These are phyloP conservation scores for Cybosia mesomella DNA, from an alignment of 2,888 invertebrate genomes.

Conservation along the genomic window DNA sequence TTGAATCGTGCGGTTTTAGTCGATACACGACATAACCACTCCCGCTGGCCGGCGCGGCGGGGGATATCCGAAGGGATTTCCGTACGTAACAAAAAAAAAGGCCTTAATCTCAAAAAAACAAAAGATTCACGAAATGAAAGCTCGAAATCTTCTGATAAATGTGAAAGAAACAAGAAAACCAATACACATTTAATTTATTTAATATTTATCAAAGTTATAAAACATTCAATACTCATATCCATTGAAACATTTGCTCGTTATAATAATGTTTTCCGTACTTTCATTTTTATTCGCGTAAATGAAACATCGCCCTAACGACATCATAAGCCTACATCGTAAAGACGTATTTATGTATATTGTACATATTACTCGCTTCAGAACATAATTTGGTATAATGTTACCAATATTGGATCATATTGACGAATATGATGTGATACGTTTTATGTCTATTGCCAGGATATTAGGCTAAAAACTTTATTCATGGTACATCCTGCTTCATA, in stretches of 20 bases:
- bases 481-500: not conserved
- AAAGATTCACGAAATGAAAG: no score
- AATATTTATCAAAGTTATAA: not conserved
- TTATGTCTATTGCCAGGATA: not conserved
- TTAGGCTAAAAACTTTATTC: not conserved
- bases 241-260: not conserved
- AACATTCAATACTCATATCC: not conserved
- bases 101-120: no score
- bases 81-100: no score
- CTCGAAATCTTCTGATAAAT: no score
- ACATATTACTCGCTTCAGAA: slow-evolving; percentile 10
- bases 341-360: not conserved
- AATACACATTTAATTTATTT: not conserved
- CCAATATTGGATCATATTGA: slow-evolving; percentile 15
- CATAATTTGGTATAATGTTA: slow-evolving; percentile 28
- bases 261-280: not conserved
- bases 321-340: slow-evolving; percentile 10
- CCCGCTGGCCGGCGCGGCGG: no score
- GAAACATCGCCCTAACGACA: slow-evolving; percentile 14
- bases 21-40: no score
- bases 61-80: no score
- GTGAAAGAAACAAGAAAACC: not conserved
- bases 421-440: not conserved
- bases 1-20: no score
- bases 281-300: slow-evolving; percentile 17